Percentiles rank a stretch among this genome's conserved stretches.
phyloP scores from a whole-genome alignment of 35 echinoderm and acorn worm genomes.

The Lytechinus variegatus region DNA sequence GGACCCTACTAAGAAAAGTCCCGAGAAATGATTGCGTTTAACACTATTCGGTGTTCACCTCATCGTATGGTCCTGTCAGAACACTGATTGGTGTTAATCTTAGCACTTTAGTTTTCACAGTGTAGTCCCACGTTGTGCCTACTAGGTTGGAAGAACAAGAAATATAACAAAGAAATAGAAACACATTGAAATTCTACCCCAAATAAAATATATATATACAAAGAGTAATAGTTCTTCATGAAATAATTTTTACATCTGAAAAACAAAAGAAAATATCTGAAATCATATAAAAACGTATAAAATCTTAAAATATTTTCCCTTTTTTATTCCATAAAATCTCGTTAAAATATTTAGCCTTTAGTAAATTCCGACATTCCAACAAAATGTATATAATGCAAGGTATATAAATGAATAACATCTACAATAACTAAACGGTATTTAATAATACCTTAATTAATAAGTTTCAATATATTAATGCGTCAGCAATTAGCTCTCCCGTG shows the following conservation, averaged over 20 bases:
- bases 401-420: neutral
- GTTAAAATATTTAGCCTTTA: neutral
- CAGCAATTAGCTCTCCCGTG: neutral
- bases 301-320: neutral
- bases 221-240: neutral
- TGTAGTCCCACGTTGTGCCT: neutral
- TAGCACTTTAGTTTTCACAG: no score
- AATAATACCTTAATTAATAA: no score
- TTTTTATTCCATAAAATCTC: neutral
- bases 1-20: no score
- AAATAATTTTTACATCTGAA: slow-evolving; percentile 15
- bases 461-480: neutral
- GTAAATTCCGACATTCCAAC: neutral
- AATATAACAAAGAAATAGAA: neutral
- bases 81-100: no score
- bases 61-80: no score
- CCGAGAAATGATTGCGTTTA: no score
- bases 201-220: neutral
- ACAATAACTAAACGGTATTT: no score
- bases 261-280: neutral
- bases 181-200: neutral
- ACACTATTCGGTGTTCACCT: no score
- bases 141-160: slow-evolving; percentile 10
- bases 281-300: neutral
- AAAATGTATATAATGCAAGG: neutral